phyloP scores from a whole-genome alignment of 2,797 vertebrate species.

The Notoglanidium macrostoma region DNA sequence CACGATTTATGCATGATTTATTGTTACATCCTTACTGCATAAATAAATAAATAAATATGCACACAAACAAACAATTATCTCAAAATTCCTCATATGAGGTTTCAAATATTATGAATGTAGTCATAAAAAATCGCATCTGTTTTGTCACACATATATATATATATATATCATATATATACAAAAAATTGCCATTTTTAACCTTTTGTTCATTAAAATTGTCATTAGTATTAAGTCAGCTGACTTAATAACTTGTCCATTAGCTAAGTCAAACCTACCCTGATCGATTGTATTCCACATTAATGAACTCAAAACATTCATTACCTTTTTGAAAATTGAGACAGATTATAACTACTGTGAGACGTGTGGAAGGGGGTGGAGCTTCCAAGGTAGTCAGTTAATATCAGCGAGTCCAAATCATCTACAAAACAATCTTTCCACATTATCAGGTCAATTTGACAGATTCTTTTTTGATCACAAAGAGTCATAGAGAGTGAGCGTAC shows the following conservation, averaged over 20 bases:
- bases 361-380: not conserved
- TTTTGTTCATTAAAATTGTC: too few species aligned
- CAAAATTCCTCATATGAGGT: not conserved
- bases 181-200: too few species aligned
- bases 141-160: too few species aligned
- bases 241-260: not conserved
- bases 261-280: too few species aligned
- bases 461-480: not conserved
- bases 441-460: not conserved
- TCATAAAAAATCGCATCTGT: too few species aligned
- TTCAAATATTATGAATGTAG: not conserved
- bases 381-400: not conserved
- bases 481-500: not conserved
- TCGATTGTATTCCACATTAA: not conserved
- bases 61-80: not conserved
- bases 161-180: too few species aligned
- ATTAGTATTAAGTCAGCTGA: not conserved
- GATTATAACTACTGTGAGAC: not conserved
- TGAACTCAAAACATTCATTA: not conserved
- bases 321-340: not conserved
- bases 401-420: not conserved
- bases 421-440: not conserved
- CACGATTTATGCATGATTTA: too few species aligned
- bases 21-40: not conserved
- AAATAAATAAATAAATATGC: not conserved